phyloP scores from a whole-genome alignment of 2,113 vertebrate genomes.

The Machaerirhynchus nigripectus region DNA sequence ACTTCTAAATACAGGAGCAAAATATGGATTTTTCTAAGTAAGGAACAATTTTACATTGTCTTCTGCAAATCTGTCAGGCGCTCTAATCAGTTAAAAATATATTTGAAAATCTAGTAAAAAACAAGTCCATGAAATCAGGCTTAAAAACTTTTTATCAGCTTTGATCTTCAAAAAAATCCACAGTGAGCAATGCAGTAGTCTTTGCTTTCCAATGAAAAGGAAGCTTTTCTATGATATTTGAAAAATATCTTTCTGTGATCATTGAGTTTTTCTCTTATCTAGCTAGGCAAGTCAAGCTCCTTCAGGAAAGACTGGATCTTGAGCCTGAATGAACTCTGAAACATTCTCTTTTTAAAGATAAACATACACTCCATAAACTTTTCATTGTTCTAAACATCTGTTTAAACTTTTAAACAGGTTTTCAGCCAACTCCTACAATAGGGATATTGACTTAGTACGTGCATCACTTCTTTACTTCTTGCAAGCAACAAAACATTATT shows the following conservation, averaged over 20 bases:
- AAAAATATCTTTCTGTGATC: conserved; percentile 5
- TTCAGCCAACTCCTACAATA: conserved; percentile 53
- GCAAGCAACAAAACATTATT: conserved; percentile 1
- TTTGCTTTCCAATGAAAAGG: not conserved
- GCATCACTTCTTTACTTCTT: not conserved
- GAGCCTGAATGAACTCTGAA: conserved; percentile 41
- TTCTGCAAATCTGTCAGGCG: not conserved
- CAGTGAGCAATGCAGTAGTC: not conserved
- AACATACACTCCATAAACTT: conserved; percentile 66
- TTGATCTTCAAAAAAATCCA: not conserved
- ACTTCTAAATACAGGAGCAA: not conserved
- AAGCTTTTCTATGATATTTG: not conserved
- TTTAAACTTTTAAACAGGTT: conserved; percentile 62
- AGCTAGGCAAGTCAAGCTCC: not conserved
- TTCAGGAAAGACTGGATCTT: conserved; percentile 40
- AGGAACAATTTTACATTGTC: not conserved
- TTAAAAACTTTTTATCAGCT: not conserved
- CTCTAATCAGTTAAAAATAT: not conserved
- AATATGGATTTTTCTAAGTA: not conserved
- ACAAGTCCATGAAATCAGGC: rapidly evolving
- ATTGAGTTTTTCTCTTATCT: conserved; percentile 22
- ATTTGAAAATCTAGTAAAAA: not conserved
- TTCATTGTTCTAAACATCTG: conserved; percentile 72
- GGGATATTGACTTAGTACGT: not conserved
- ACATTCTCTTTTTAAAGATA: conserved; percentile 66